Evolutionary conservation across 2,888 invertebrate species (phyloP), one percentile per base, ranked within the genome.

Genomic region (Alcis repandata): DNA sequence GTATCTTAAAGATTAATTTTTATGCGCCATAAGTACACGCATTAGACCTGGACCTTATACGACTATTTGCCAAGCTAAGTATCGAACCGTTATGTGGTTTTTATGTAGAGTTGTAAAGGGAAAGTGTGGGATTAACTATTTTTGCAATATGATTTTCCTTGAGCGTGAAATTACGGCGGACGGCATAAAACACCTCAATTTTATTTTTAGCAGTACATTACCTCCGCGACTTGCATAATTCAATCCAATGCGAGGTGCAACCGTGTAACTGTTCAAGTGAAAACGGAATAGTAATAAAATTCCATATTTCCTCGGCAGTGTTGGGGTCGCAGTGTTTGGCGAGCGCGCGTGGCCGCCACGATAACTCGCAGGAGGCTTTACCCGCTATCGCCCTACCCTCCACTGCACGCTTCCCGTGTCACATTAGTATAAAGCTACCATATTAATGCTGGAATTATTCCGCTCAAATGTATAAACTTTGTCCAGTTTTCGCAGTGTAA

Each of bases 281-380:
- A 66, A 71, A 69, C 52, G 65, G 66, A 70, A 70, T 70, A 63
- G 71, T 68, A 68, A 70, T 69, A 71, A 69, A 73, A 73, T 53
- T 63, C 61, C 68, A 68, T 68, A 70, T 73, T 70, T 73, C 60
- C 69, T 69, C 67, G 63, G 53, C 54, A 67, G 67, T 67, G 66
- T 68, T 64, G 71, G 67, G 64, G 61, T 69, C 62, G 43, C 38
- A 68, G 71, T 63, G 59, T 60, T 69, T 68, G 64, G 71, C 66
- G 59, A 63, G 67, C 54, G 53, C 49, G 78, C 70, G 79, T 85
- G 80, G 74, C 70, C 73, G 70, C 64, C 45, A 68, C 75, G 84
- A 87, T 86, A 86, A 80, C 78, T 80, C 76, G 76, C 69, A 70
- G 73, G 81, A 83, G 86, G 84, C 83, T 79, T 71, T 76, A 73